Percentiles rank a stretch among this genome's conserved stretches.
Conservation (phyloP, 2,888 invertebrate species). For the Pyrocoelia pectoralis region DNA sequence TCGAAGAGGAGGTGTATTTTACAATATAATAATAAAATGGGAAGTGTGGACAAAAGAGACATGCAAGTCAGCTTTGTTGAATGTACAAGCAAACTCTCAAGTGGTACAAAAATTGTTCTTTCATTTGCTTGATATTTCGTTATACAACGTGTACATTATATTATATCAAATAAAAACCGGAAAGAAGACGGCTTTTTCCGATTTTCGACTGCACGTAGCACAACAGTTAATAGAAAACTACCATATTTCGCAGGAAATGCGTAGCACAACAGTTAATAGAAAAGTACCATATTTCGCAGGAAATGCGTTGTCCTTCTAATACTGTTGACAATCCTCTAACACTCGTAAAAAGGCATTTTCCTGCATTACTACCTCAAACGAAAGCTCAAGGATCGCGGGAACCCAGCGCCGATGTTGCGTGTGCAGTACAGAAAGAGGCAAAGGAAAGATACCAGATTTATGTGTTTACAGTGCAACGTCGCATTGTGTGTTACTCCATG, state of each 20-base stretch:
- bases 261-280: conserved; percentile 9
- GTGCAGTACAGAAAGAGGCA: conserved; percentile 14
- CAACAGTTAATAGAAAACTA: conserved; percentile 33
- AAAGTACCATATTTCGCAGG: conserved; percentile 25
- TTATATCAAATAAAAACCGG: conserved; percentile 34
- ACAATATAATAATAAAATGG: conserved; percentile 47
- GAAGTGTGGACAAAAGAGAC: conserved; percentile 44
- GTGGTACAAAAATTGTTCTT: conserved; percentile 37
- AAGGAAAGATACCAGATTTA: conserved; percentile 21
- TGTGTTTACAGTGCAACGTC: conserved; percentile 25
- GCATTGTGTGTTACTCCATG: conserved; percentile 14
- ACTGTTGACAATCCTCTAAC: conserved; percentile 19
- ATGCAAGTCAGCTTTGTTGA: conserved; percentile 38
- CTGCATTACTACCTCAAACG: conserved; percentile 21
- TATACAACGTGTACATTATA: conserved; percentile 15
- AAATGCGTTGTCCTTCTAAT: neutral
- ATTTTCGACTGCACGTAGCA: conserved; percentile 37
- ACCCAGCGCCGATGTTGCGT: conserved; percentile 25
- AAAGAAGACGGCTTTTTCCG: conserved; percentile 29
- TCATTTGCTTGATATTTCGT: conserved; percentile 11
- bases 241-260: conserved; percentile 12
- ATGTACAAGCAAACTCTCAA: conserved; percentile 21
- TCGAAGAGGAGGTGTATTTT: conserved; percentile 32
- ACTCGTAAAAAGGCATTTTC: conserved; percentile 28
- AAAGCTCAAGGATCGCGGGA: conserved; percentile 17